phyloP scores from a whole-genome alignment of 2,888 invertebrate species.

The Pristionchus maxplancki region DNA sequence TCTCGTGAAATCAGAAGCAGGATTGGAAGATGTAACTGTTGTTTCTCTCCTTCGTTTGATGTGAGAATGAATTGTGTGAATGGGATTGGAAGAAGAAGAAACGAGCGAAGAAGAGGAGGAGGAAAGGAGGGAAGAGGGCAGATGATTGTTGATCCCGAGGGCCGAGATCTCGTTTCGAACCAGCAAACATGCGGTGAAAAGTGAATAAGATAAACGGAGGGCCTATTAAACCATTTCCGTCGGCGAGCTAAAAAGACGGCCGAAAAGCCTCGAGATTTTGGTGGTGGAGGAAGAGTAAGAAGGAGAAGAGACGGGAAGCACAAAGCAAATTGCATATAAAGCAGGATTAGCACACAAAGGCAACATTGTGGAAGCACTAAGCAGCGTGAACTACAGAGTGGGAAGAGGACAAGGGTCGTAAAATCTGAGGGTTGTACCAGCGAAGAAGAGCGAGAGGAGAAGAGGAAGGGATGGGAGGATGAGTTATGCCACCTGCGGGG shows the following conservation, averaged over 20 bases:
- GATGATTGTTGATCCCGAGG: slow-evolving; percentile 38
- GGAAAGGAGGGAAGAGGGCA: slow-evolving; percentile 24
- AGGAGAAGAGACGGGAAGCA: not conserved
- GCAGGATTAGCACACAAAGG: slow-evolving; percentile 26
- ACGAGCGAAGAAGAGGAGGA: not conserved
- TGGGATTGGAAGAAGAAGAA: slow-evolving; percentile 23
- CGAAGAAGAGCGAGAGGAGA: not conserved
- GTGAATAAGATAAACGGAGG: slow-evolving; percentile 7
- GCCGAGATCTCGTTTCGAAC: not conserved
- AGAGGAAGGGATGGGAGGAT: not conserved
- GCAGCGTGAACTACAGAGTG: slow-evolving; percentile 31
- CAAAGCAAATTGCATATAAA: slow-evolving; percentile 41
- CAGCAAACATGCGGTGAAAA: not conserved
- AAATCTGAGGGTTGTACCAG: not conserved
- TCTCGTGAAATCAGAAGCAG: not conserved
- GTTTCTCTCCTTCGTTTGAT: slow-evolving; percentile 23
- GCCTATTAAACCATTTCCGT: slow-evolving; percentile 24
- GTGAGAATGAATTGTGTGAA: slow-evolving; percentile 46
- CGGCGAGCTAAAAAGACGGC: not conserved
- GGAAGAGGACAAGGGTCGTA: not conserved
- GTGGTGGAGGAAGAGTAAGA: not conserved
- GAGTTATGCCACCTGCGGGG: not conserved
- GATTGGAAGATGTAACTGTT: slow-evolving; percentile 35
- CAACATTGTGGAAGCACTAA: slow-evolving; percentile 12
- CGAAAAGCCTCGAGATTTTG: not conserved